Evolutionary conservation across 2,113 vertebrate species (phyloP).

Genomic region (Electrona antarctica): DNA sequence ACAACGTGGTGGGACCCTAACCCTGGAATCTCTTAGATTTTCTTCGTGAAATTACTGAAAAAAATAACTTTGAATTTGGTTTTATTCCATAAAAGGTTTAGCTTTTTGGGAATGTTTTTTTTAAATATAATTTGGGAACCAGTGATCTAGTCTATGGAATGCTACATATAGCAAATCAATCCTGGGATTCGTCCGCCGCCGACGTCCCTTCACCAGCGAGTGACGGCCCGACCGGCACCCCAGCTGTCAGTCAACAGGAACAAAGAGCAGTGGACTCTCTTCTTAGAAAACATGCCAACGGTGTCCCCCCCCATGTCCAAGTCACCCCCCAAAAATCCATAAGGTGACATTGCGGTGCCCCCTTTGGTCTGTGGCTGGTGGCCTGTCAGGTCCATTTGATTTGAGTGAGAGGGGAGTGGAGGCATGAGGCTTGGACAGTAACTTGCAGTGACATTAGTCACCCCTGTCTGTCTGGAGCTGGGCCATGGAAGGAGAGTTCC

Average conservation of each 20-base stretch:
- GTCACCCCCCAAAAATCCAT: conserved; percentile 82
- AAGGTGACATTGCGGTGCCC: conserved; percentile 93
- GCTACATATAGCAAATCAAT: conserved; percentile 12
- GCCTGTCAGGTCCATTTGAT: conserved; percentile 95
- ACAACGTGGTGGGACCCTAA: too few species aligned
- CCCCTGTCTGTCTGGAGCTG: conserved; percentile 89
- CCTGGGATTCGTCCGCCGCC: conserved; percentile 38
- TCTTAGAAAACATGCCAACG: conserved; percentile 42
- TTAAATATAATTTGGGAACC: too few species aligned
- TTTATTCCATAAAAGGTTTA: too few species aligned
- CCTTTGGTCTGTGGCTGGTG: conserved; percentile 84
- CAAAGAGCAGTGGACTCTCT: conserved; percentile 64
- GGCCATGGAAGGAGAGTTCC: conserved; percentile 82
- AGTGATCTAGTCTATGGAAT: too few species aligned
- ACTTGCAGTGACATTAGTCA: conserved; percentile 95
- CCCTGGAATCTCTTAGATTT: too few species aligned
- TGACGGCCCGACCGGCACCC: conserved; percentile 34
- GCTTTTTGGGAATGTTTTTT: too few species aligned
- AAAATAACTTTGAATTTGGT: too few species aligned
- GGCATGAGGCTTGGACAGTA: conserved; percentile 91
- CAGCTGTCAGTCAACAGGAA: conserved; percentile 72
- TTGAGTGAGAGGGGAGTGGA: conserved; percentile 82
- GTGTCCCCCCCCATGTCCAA: conserved; percentile 39
- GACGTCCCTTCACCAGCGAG: conserved; percentile 56
- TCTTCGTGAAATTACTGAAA: too few species aligned